Base-by-base conservation (phyloP, 1,140 invertebrate species). In the Dinoponera quadriceps region DNA sequence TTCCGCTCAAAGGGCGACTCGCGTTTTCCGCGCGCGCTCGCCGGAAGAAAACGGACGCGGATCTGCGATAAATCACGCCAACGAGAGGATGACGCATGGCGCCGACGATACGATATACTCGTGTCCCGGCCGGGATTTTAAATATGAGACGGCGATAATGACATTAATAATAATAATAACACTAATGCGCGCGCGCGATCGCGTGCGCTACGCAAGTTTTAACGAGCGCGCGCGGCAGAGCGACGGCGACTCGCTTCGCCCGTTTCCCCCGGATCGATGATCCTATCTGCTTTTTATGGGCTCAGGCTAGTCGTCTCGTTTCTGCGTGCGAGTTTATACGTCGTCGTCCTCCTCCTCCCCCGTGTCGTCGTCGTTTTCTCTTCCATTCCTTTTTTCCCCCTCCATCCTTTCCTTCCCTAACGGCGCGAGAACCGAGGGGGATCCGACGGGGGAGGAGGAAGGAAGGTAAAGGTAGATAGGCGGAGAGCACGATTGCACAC, bases 271-370 rank as follows among this genome's bases (percentile, higher is more conserved):
- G 75, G 75, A 57, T 80, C 75, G 75, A 80, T 80, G 65, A 80
- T 69, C 51, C 75, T 80, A 80, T 80, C 63, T 69, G 22, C 63
- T 69, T 80, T 69, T 80, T 80, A 80, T 38, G 63, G 69, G 55
- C 68, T 49, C 38, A 60, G 60, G 66, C 55, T 20, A n/a, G 7
- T 22, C 65, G 66, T 72, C 71, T 72, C 78, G 63, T 73, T 60
- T 82, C 68, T 74, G 27, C 78, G 78, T 78, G 63, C 75, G 69
- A 71, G 75, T 57, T 65, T 80, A 38, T 57, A 82, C 27, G 38
- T 62, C 55, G 55, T 73, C 55, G 4, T 72, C 54, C 20, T 54
- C 18, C 2, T 72, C 16, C 55, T 57, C n/a, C 16, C 55, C 5
- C 55, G 9, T 5, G 4, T 57, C 3, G 4, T 18, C 55, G n/a